A percentile compares a stretch with the other conserved stretches of the same genome.
Conservation (phyloP, 2,888 invertebrate genomes). For the Malacosoma neustria region DNA sequence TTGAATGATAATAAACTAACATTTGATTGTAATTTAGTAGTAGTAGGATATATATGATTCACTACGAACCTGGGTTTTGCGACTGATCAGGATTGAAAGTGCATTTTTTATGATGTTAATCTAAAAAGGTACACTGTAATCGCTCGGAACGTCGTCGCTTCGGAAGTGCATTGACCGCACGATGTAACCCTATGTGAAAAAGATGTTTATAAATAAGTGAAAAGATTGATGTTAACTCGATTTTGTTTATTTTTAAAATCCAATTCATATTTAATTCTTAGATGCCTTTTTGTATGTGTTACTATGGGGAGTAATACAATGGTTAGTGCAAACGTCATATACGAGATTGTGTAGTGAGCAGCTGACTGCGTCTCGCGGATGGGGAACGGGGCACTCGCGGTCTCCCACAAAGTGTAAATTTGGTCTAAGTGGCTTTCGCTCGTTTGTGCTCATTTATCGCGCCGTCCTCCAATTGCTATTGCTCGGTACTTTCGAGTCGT, state of each 20-base stretch:
- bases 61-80: no score
- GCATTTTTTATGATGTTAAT: constrained; percentile 36
- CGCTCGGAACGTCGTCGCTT: constrained; percentile 51
- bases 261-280: constrained; percentile 5
- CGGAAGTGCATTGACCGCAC: constrained; percentile 72
- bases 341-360: constrained; percentile 41
- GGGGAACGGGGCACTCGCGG: constrained; percentile 40
- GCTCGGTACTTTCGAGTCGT: constrained; percentile 48
- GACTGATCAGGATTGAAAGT: constrained; percentile 22
- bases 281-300: constrained; percentile 8
- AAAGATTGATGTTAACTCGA: constrained; percentile 5
- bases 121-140: constrained; percentile 57
- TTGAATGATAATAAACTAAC: constrained; percentile 15
- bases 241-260: no score
- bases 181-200: constrained; percentile 56
- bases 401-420: constrained; percentile 74
- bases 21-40: no score
- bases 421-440: constrained; percentile 70
- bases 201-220: constrained; percentile 20
- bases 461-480: constrained; percentile 48
- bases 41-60: no score
- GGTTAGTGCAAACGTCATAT: constrained; percentile 15
- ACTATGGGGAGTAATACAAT: constrained; percentile 15
- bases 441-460: constrained; percentile 64
- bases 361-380: constrained; percentile 46